Percentiles rank a stretch among this genome's conserved stretches.
phyloP scores from a whole-genome alignment of 53 echinoderm and acorn worm genomes.

The Antedon mediterranea region DNA sequence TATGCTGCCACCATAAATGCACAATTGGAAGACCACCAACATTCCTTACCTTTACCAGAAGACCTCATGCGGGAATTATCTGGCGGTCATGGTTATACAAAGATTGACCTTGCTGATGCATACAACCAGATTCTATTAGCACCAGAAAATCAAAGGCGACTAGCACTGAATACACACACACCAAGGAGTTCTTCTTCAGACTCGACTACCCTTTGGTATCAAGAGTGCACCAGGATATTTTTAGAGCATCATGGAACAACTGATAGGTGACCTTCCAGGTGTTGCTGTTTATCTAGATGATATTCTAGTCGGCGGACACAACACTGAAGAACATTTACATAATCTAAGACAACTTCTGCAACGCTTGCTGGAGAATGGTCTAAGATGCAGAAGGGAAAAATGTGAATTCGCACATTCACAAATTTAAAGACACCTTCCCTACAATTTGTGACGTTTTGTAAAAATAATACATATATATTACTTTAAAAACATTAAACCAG shows the following conservation, averaged over 20 bases:
- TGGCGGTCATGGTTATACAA: slow-evolving; percentile 21
- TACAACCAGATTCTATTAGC: slow-evolving; percentile 30
- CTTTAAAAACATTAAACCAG: too few relatives aligned
- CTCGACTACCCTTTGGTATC: slow-evolving; percentile 23
- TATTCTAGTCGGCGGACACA: slow-evolving; percentile 14
- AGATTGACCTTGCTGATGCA: slow-evolving; percentile 31
- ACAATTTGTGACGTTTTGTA: too few relatives aligned
- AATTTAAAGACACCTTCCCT: too few relatives aligned
- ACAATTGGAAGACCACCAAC: slow-evolving; percentile 9
- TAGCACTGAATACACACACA: slow-evolving; percentile 31
- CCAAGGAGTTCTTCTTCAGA: slow-evolving; percentile 12
- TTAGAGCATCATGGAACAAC: slow-evolving; percentile 28
- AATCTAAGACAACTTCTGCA: slow-evolving; percentile 11
- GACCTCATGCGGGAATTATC: slow-evolving; percentile 12
- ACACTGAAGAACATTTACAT: slow-evolving; percentile 22
- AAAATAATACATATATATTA: too few relatives aligned
- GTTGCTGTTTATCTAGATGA: slow-evolving; percentile 22
- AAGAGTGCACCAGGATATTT: slow-evolving; percentile 23
- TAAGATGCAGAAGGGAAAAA: slow-evolving; percentile 16
- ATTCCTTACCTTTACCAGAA: slow-evolving; percentile 19
- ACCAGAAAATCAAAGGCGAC: slow-evolving; percentile 8
- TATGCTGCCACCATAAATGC: slow-evolving; percentile 19
- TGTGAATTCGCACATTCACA: slow-evolving; percentile 25
- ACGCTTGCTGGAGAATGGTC: slow-evolving; percentile 10
- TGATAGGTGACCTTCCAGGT: slow-evolving; percentile 13